Conservation (phyloP, 2,113 vertebrate genomes). For the Gopherus evgoodei region DNA sequence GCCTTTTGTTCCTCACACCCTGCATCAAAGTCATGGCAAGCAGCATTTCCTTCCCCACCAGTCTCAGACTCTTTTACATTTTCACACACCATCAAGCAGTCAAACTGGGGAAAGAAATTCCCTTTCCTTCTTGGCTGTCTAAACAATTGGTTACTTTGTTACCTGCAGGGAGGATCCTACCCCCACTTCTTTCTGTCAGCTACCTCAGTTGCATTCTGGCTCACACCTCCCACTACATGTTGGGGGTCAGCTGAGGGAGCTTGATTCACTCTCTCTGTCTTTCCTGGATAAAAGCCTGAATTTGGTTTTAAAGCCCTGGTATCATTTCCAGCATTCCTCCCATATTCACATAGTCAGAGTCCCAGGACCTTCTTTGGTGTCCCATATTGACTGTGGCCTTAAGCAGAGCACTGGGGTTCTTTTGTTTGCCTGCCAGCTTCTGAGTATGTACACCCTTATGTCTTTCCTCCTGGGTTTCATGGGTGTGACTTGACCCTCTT, state of each 20-base stretch:
- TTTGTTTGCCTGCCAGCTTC: background rate
- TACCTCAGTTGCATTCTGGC: background rate
- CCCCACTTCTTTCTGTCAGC: background rate
- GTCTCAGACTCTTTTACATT: background rate
- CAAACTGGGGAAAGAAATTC: background rate
- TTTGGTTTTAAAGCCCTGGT: background rate
- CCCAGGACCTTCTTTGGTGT: background rate
- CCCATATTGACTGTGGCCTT: background rate
- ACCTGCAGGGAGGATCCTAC: background rate
- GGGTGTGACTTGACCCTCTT: background rate
- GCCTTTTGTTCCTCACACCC: background rate
- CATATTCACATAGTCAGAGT: background rate
- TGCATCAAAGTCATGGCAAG: background rate
- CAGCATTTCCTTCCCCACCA: no score
- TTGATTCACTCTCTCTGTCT: background rate
- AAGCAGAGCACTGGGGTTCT: background rate
- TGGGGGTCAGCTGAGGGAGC: background rate
- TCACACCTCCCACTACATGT: background rate
- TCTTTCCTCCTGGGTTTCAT: background rate
- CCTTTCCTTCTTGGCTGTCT: background rate
- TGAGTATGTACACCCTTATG: background rate
- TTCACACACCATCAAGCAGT: background rate
- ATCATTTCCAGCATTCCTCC: background rate
- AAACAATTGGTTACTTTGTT: background rate
- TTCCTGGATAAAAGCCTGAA: background rate